Evolutionary conservation across 1,140 invertebrate species (phyloP).

Genomic region (Drosophila pruinosa): DNA sequence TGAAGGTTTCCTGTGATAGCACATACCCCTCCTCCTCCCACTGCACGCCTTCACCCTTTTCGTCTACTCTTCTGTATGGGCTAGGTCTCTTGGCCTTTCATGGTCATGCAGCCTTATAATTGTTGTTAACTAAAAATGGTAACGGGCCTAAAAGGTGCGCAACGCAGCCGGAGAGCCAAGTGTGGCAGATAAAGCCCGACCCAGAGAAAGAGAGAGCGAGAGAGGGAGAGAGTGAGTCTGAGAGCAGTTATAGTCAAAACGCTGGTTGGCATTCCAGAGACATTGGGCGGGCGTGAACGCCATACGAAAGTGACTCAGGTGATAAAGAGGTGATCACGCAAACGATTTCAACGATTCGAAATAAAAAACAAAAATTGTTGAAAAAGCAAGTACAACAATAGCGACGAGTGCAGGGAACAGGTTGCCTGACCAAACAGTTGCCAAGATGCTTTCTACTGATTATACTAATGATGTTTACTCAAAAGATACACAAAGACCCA

Average conservation of each 20-base stretch:
- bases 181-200: conserved; percentile 12
- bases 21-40: background rate
- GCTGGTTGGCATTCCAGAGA: conserved; percentile 60
- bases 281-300: conserved; percentile 32
- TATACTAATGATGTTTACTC: conserved; percentile 64
- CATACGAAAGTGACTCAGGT: conserved; percentile 75
- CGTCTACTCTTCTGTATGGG: background rate
- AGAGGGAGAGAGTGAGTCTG: background rate
- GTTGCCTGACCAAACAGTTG: conserved; percentile 22
- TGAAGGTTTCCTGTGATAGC: conserved; percentile 57
- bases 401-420: conserved; percentile 24
- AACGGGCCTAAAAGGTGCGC: conserved; percentile 45
- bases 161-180: conserved; percentile 8
- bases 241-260: conserved; percentile 17
- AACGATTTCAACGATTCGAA: conserved; percentile 8
- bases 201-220: background rate
- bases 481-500: conserved; percentile 38
- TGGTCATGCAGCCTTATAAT: conserved; percentile 68
- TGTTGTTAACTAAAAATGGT: conserved; percentile 69
- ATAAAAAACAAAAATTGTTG: background rate
- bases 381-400: background rate
- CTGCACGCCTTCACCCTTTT: background rate
- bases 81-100: conserved; percentile 46
- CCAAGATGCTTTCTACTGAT: conserved; percentile 37
- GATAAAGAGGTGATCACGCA: conserved; percentile 66